Evolutionary conservation across 2,113 vertebrate genomes (phyloP).

Genomic region (Setophaga kirtlandii): DNA sequence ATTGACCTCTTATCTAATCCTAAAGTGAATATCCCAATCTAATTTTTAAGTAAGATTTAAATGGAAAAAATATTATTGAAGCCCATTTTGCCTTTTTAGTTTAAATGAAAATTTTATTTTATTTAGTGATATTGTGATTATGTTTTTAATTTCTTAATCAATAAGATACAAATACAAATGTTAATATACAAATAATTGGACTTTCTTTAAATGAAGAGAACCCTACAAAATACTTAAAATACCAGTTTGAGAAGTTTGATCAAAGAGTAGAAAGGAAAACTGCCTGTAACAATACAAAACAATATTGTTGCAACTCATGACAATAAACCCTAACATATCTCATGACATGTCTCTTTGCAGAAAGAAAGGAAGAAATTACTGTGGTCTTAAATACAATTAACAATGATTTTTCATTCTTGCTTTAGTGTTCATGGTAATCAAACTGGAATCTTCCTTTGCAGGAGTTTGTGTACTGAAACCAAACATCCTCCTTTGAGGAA

Average conservation of each 20-base stretch:
- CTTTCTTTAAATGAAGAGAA: not conserved
- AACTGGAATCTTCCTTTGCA: not conserved
- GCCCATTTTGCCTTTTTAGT: not conserved
- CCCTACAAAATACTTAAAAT: not conserved
- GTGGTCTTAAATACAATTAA: not conserved
- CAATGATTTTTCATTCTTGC: not conserved
- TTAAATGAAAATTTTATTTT: not conserved
- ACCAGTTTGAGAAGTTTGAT: not conserved
- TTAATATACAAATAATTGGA: not conserved
- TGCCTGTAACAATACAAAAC: not conserved
- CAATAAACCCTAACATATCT: not conserved
- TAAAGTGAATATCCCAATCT: not conserved
- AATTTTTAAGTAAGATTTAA: not conserved
- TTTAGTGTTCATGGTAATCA: not conserved
- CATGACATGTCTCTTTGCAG: not conserved
- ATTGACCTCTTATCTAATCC: not conserved
- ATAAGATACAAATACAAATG: not conserved
- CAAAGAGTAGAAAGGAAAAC: not conserved
- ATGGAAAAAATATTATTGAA: not conserved
- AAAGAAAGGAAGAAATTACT: not conserved
- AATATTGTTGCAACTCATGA: not conserved
- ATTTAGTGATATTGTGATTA: not conserved
- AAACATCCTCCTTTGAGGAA: not conserved
- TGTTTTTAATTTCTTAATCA: not conserved
- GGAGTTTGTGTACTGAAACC: conserved; percentile 21